A percentile compares a stretch with the other conserved stretches of the same genome.
Evolutionary conservation across 2,888 invertebrate genomes (phyloP).

Genomic region (Microplitis deprimator): DNA sequence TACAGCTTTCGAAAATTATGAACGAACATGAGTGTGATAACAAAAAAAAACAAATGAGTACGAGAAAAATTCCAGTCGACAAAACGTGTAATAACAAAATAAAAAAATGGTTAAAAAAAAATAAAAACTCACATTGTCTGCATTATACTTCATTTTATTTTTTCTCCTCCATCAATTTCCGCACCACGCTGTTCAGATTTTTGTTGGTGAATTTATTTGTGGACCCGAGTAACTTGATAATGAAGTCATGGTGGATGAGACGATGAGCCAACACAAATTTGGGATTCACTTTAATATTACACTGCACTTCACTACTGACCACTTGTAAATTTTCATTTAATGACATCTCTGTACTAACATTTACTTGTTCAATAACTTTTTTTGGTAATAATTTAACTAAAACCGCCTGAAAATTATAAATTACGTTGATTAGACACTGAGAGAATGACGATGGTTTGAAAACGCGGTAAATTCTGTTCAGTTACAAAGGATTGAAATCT

Average conservation of each 20-base stretch:
- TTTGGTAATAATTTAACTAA: conserved; percentile 52
- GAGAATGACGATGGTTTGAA: too few relatives aligned
- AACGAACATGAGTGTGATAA: neutral
- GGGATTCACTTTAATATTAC: conserved; percentile 45
- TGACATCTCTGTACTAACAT: conserved; percentile 44
- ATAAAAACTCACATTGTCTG: conserved; percentile 2
- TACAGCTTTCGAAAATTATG: conserved; percentile 16
- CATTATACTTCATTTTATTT: neutral
- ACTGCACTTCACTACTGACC: conserved; percentile 51
- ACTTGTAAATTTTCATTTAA: conserved; percentile 49
- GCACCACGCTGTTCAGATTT: conserved; percentile 41
- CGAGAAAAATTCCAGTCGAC: conserved; percentile 9
- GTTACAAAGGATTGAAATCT: too few relatives aligned
- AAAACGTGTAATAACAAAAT: conserved; percentile 19
- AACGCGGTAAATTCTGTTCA: too few relatives aligned
- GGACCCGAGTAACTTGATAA: conserved; percentile 48
- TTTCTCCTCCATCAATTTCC: conserved; percentile 17
- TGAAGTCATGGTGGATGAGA: conserved; percentile 56
- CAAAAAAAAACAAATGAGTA: neutral
- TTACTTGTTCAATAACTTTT: conserved; percentile 43
- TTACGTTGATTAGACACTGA: neutral
- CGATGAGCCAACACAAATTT: conserved; percentile 55
- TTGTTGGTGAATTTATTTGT: conserved; percentile 54
- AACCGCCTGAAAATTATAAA: conserved; percentile 52
- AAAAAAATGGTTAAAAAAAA: conserved; percentile 26